Evolutionary conservation across 2,113 vertebrate species (phyloP).

Genomic region (Anthoscopus minutus): DNA sequence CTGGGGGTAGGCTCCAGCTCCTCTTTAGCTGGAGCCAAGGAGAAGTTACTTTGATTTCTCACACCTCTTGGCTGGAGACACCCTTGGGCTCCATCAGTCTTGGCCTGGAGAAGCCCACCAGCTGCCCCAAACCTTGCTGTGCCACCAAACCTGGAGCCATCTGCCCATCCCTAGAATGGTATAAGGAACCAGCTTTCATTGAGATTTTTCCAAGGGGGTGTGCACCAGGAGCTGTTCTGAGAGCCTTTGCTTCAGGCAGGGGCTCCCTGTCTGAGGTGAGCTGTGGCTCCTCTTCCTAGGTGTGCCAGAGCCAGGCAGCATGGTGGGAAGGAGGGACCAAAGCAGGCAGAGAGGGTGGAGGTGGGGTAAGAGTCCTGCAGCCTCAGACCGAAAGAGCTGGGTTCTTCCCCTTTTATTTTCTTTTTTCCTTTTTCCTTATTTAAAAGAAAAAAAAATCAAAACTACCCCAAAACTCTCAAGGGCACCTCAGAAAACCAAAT

Average conservation of each 20-base stretch:
- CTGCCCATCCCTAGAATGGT: neutral
- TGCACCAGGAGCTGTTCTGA: neutral
- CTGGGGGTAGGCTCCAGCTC: neutral
- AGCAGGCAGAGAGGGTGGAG: slow-evolving; percentile 33
- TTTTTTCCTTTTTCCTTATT: neutral
- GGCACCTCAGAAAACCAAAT: slow-evolving; percentile 27
- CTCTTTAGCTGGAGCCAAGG: neutral
- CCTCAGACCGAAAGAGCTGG: slow-evolving; percentile 79
- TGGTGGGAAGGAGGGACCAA: neutral
- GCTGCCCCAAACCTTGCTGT: neutral
- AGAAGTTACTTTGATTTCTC: neutral
- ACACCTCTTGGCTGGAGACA: neutral
- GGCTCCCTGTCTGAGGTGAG: neutral
- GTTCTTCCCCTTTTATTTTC: slow-evolving; percentile 65
- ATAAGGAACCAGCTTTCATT: neutral
- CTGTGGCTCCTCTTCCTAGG: neutral
- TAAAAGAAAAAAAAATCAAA: neutral
- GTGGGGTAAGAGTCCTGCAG: slow-evolving; percentile 63
- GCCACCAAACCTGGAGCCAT: neutral
- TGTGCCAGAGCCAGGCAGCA: neutral
- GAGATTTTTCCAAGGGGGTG: neutral
- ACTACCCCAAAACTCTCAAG: slow-evolving; percentile 10
- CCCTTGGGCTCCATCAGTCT: neutral
- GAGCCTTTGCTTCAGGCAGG: neutral
- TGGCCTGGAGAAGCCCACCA: neutral